These are phyloP conservation scores for Bambusicola thoracicus DNA, from an alignment of 2,113 vertebrate genomes.

Conservation along the genomic window DNA sequence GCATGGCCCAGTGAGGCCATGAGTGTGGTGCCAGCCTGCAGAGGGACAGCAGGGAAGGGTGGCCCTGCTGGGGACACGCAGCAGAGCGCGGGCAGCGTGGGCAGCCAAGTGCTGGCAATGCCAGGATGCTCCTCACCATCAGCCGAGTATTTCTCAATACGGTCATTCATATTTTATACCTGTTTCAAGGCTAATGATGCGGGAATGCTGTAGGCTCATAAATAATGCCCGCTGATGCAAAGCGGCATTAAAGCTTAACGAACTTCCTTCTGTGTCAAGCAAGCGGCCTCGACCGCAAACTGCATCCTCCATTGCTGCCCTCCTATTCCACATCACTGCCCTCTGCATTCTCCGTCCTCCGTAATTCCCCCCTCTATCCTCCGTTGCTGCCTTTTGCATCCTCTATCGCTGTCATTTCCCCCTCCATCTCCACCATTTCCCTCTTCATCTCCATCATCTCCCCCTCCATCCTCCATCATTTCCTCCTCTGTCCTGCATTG, in stretches of 20 bases:
- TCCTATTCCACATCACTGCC: no score
- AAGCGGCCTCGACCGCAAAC: neutral
- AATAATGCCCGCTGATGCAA: neutral
- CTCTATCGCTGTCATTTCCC: neutral
- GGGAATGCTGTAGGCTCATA: constrained; percentile 23
- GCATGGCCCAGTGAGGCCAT: rapidly evolving
- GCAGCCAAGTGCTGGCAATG: neutral
- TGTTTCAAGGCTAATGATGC: constrained; percentile 31
- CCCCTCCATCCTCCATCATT: neutral
- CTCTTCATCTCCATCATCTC: neutral
- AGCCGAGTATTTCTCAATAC: neutral
- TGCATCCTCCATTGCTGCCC: neutral
- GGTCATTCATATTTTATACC: constrained; percentile 35
- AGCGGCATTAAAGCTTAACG: neutral
- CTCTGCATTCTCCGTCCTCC: neutral
- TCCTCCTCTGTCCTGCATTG: neutral
- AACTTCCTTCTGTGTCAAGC: neutral
- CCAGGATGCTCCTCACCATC: neutral
- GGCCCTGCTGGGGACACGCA: rapidly evolving
- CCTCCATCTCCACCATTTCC: neutral
- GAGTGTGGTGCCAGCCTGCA: neutral
- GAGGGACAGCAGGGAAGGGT: neutral
- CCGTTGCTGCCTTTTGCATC: rapidly evolving
- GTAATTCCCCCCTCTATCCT: neutral
- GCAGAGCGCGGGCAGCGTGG: neutral